A percentile compares a stretch with the other conserved stretches of the same genome.
These are phyloP conservation scores for Patella vulgata DNA, from an alignment of 1,140 invertebrate species.

Conservation along the genomic window DNA sequence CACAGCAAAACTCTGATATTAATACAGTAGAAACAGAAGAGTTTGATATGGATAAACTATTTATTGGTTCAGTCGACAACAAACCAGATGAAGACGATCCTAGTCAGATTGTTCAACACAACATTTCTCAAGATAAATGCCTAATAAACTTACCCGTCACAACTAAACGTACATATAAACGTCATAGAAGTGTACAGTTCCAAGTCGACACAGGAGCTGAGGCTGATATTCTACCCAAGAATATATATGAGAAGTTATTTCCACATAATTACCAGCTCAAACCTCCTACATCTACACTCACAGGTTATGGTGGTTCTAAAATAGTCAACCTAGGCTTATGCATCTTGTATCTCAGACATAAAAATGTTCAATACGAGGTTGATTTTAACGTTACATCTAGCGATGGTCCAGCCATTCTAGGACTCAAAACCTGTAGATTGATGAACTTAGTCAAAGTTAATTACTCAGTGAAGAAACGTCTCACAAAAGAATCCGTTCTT, in stretches of 20 bases:
- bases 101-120: too few relatives aligned
- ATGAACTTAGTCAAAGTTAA: slow-evolving; percentile 19
- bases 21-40: too few relatives aligned
- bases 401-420: slow-evolving; percentile 2
- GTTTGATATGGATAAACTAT: too few relatives aligned
- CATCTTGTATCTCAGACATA: background rate
- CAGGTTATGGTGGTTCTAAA: background rate
- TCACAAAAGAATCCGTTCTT: slow-evolving; percentile 17
- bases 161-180: too few relatives aligned
- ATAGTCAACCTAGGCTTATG: slow-evolving; percentile 4
- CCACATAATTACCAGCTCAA: slow-evolving; percentile 3
- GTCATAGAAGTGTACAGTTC: slow-evolving; percentile 1
- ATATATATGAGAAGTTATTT: slow-evolving; percentile 8
- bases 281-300: background rate
- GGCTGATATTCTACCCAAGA: slow-evolving; percentile 16
- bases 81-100: too few relatives aligned
- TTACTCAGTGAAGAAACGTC: background rate
- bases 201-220: slow-evolving; percentile 29
- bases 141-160: too few relatives aligned
- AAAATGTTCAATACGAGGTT: slow-evolving; percentile 5
- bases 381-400: slow-evolving; percentile 35
- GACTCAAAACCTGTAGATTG: background rate
- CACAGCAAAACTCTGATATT: background rate
- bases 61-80: too few relatives aligned
- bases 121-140: too few relatives aligned